A percentile compares a stretch with the other conserved stretches of the same genome.
phyloP scores from a whole-genome alignment of 2,888 invertebrate species.

The Melanotus villosus region DNA sequence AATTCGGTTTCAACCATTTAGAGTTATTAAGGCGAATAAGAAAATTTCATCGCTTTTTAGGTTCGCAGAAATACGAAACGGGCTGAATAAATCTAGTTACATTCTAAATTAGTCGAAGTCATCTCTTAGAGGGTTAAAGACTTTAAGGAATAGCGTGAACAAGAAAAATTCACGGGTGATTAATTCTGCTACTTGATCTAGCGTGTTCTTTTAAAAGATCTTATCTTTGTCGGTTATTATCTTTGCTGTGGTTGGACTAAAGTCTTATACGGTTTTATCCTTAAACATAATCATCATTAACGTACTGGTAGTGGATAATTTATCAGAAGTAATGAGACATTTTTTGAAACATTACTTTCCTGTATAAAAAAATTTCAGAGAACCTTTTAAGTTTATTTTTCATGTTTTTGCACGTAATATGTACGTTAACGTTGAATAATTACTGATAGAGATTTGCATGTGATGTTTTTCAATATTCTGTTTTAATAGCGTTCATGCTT shows the following conservation, averaged over 20 bases:
- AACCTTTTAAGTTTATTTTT: too few species aligned
- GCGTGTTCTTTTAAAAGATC: neutral
- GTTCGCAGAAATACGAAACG: neutral
- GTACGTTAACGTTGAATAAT: too few species aligned
- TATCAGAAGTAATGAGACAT: too few species aligned
- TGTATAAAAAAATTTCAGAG: too few species aligned
- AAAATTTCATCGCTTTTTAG: neutral
- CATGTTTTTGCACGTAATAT: too few species aligned
- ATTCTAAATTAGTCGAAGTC: constrained; percentile 6
- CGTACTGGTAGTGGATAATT: neutral
- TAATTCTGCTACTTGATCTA: constrained; percentile 3
- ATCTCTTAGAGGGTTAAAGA: neutral
- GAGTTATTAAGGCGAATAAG: constrained; percentile 1
- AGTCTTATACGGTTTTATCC: too few species aligned
- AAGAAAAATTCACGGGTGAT: constrained; percentile 5
- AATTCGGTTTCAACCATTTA: neutral
- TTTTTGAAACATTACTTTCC: too few species aligned
- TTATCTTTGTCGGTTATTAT: neutral
- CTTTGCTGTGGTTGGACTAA: neutral
- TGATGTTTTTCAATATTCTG: too few species aligned
- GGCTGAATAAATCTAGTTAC: neutral
- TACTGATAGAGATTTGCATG: too few species aligned
- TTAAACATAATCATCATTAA: neutral
- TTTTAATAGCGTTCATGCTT: too few species aligned
- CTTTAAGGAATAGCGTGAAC: neutral